Percentiles rank a stretch among this genome's conserved stretches.
These are phyloP conservation scores for Medauroidea extradentata DNA, from an alignment of 1,140 invertebrate species.

Conservation along the genomic window DNA sequence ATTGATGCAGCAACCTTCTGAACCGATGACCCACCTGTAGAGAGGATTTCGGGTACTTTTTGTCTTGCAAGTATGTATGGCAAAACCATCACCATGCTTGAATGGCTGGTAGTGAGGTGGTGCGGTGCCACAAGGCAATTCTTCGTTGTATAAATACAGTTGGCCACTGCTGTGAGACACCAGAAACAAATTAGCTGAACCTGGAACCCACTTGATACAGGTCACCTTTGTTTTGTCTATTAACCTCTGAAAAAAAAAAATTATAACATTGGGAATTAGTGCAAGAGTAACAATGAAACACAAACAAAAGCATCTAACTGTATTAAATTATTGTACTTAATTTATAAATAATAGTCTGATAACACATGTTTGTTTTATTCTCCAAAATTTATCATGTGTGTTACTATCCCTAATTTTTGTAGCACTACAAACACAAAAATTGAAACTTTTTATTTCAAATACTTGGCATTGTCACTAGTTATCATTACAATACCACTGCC, in stretches of 20 bases:
- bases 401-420: too few species aligned
- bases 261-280: neutral
- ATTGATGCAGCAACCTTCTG: conserved; percentile 84
- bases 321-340: too few species aligned
- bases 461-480: too few species aligned
- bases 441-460: too few species aligned
- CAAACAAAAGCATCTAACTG: too few species aligned
- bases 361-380: too few species aligned
- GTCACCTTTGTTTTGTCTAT: conserved; percentile 98
- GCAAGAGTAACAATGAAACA: too few species aligned
- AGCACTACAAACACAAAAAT: too few species aligned
- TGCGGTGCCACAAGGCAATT: conserved; percentile 79
- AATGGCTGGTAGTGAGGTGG: conserved; percentile 89
- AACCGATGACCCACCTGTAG: conserved; percentile 77
- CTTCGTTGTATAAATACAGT: conserved; percentile 96
- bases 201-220: conserved; percentile 97
- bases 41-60: conserved; percentile 95
- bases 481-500: too few species aligned
- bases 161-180: conserved; percentile 95
- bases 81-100: conserved; percentile 91
- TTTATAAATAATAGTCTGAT: too few species aligned
- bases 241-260: conserved; percentile 67
- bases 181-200: conserved; percentile 87
- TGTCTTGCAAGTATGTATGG: conserved; percentile 93
- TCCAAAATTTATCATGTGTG: too few species aligned